Conservation (phyloP, 2,888 invertebrate genomes). For the Amiota mariae region DNA sequence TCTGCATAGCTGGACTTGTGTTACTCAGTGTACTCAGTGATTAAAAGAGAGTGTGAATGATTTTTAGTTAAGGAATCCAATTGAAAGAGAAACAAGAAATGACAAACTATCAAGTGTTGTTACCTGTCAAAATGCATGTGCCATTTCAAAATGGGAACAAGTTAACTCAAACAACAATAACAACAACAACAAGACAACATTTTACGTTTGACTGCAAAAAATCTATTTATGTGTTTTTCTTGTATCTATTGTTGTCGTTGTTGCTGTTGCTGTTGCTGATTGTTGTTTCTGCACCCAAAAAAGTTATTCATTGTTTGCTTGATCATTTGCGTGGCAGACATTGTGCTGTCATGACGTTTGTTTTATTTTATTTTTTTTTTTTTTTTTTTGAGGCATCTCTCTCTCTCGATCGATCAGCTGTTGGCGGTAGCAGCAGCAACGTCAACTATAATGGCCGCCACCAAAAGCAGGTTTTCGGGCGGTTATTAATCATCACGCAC, state of each 20-base stretch:
- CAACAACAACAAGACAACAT: slow-evolving; percentile 36
- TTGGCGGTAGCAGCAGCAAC: slow-evolving; percentile 29
- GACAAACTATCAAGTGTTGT: slow-evolving; percentile 10
- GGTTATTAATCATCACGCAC: slow-evolving; percentile 57
- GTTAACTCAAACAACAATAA: slow-evolving; percentile 24
- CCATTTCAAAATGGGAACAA: slow-evolving; percentile 61
- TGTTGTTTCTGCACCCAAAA: too few species aligned
- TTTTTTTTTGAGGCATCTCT: slow-evolving; percentile 23
- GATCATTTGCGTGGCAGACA: slow-evolving; percentile 55
- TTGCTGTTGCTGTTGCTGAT: slow-evolving; percentile 11
- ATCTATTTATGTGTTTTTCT: neutral
- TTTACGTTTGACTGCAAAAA: slow-evolving; percentile 21
- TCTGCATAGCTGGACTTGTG: too few species aligned
- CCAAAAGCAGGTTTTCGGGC: slow-evolving; percentile 54
- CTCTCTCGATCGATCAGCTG: slow-evolving; percentile 55
- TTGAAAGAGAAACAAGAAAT: slow-evolving; percentile 35
- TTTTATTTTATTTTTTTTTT: slow-evolving; percentile 31
- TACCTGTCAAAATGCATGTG: slow-evolving; percentile 46
- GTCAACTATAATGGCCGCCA: slow-evolving; percentile 61
- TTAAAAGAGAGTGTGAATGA: slow-evolving; percentile 42
- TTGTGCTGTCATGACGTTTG: slow-evolving; percentile 55
- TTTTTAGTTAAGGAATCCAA: slow-evolving; percentile 43
- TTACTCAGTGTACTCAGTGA: too few species aligned
- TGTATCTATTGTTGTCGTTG: slow-evolving; percentile 18
- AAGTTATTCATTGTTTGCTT: too few species aligned